Conservation (phyloP, 2,888 invertebrate genomes). For the Copidosoma aretas region DNA sequence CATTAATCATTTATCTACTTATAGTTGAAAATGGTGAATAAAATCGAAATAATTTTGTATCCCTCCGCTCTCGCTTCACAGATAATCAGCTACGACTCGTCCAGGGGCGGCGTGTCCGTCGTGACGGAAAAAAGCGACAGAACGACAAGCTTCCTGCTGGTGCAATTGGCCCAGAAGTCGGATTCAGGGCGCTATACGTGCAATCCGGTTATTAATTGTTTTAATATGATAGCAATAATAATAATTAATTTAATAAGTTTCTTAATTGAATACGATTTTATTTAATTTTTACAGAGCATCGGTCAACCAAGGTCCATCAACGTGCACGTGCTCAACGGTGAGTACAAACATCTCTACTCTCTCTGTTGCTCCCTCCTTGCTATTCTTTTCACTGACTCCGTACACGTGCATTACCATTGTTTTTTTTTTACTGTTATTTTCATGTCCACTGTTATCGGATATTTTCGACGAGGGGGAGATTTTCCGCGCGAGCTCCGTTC, state of each 20-base stretch:
- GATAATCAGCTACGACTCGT: slow-evolving; percentile 95
- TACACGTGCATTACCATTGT: background rate
- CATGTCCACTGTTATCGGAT: background rate
- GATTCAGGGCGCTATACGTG: slow-evolving; percentile 93
- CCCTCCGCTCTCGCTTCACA: slow-evolving; percentile 58
- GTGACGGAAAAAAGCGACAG: slow-evolving; percentile 91
- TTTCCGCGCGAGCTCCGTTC: background rate
- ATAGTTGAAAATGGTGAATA: no score
- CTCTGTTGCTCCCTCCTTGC: background rate
- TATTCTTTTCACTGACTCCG: background rate
- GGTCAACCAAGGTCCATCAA: slow-evolving; percentile 89
- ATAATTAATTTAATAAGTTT: no score
- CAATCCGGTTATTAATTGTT: no score
- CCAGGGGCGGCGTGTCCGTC: slow-evolving; percentile 88
- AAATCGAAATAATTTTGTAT: no score
- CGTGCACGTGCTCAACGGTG: slow-evolving; percentile 93
- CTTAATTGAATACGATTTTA: no score
- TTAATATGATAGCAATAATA: no score
- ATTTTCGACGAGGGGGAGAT: slow-evolving; percentile 2
- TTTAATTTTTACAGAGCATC: no score
- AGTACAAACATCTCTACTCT: slow-evolving; percentile 55
- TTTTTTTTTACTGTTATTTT: background rate
- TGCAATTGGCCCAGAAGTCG: slow-evolving; percentile 84
- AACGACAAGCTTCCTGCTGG: slow-evolving; percentile 87
- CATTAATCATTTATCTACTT: no score